phyloP scores from a whole-genome alignment of 2,797 vertebrate species.

The Tangara arthus region DNA sequence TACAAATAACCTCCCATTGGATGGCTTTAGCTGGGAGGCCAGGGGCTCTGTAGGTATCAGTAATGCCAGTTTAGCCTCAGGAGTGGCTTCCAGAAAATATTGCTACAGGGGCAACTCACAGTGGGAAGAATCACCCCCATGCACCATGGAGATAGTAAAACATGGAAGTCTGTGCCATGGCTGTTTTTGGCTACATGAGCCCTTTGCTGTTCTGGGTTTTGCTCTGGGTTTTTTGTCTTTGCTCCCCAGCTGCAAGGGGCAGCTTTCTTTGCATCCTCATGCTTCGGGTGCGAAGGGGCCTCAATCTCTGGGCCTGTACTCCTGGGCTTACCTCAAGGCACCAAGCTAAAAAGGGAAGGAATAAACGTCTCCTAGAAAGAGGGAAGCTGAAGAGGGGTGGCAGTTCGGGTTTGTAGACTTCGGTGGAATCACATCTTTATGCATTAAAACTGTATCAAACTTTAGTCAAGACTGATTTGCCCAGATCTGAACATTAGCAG shows the following conservation, averaged over 20 bases:
- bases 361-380: not conserved
- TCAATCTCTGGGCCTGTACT: not conserved
- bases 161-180: fast-evolving
- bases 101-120: fast-evolving
- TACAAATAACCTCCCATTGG: not conserved
- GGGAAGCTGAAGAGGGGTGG: not conserved
- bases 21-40: not conserved
- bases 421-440: not conserved
- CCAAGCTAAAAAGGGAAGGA: not conserved
- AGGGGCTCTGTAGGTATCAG: not conserved
- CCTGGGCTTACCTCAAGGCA: not conserved
- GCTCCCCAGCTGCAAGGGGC: not conserved
- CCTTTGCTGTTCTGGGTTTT: not conserved
- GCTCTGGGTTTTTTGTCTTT: no score
- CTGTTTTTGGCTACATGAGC: not conserved
- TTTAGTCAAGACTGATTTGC: not conserved
- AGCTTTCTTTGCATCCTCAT: not conserved
- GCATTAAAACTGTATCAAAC: not conserved
- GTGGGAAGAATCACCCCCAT: not conserved
- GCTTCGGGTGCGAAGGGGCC: not conserved
- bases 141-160: not conserved
- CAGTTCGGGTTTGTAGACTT: not conserved
- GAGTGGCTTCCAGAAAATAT: not conserved
- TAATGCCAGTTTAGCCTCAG: not conserved
- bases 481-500: not conserved